Evolutionary conservation across 2,113 vertebrate genomes (phyloP).

Genomic region (Zapus hudsonius): DNA sequence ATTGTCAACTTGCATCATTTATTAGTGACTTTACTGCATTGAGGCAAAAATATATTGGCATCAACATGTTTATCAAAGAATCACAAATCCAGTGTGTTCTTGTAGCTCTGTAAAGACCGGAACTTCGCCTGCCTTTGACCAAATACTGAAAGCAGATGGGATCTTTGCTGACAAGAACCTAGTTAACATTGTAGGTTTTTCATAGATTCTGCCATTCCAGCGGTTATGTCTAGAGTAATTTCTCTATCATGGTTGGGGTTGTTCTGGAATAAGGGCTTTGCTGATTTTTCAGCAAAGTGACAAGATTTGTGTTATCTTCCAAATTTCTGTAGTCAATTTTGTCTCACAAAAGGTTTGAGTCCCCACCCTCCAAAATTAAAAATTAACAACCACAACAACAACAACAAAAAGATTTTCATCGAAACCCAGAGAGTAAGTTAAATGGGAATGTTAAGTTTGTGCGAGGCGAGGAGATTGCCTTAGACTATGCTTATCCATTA

Average conservation of each 20-base stretch:
- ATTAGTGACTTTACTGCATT: slow-evolving; percentile 83
- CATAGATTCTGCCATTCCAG: slow-evolving; percentile 99
- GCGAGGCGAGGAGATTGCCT: slow-evolving; percentile 74
- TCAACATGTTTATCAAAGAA: slow-evolving; percentile 84
- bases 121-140: slow-evolving; percentile 82
- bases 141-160: slow-evolving; percentile 81
- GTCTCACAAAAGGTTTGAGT: slow-evolving; percentile 80
- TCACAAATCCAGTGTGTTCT: slow-evolving; percentile 83
- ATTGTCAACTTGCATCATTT: slow-evolving; percentile 99
- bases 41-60: slow-evolving; percentile 85
- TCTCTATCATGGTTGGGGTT: slow-evolving; percentile 79
- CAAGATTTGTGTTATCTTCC: slow-evolving; percentile 79
- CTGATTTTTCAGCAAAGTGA: slow-evolving; percentile 80
- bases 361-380: slow-evolving; percentile 70
- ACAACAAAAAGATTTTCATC: slow-evolving; percentile 80
- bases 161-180: slow-evolving; percentile 83
- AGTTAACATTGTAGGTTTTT: slow-evolving; percentile 82
- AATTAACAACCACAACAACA: slow-evolving; percentile 56
- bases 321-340: slow-evolving; percentile 76
- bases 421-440: slow-evolving; percentile 81
- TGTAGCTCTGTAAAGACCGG: slow-evolving; percentile 79
- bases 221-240: slow-evolving; percentile 84
- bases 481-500: slow-evolving; percentile 71
- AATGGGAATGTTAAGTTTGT: slow-evolving; percentile 78
- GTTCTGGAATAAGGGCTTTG: slow-evolving; percentile 78